A percentile compares a stretch with the other conserved stretches of the same genome.
Evolutionary conservation across 2,113 vertebrate genomes (phyloP).

Genomic region (Garra rufa): DNA sequence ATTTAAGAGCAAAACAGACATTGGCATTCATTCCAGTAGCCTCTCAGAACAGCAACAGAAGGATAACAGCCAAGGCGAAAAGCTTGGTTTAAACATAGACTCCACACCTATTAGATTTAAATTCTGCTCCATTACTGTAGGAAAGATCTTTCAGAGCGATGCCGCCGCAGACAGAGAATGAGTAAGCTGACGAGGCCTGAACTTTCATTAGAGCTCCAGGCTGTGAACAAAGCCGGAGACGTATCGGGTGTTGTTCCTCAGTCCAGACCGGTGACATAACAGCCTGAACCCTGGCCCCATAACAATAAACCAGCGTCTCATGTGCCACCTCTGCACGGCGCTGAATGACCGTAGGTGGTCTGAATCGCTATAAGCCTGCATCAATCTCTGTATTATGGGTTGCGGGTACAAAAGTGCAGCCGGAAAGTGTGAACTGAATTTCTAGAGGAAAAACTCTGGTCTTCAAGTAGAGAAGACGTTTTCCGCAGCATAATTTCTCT

Average conservation of each 20-base stretch:
- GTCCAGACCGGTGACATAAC: conserved; percentile 23
- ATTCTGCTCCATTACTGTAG: conserved; percentile 60
- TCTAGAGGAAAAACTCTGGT: not conserved
- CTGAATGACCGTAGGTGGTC: conserved; percentile 10
- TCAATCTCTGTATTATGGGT: conserved; percentile 5
- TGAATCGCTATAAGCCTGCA: conserved; percentile 7
- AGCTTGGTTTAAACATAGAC: conserved; percentile 52
- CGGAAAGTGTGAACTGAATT: not conserved
- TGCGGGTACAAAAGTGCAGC: not conserved
- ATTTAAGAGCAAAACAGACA: not conserved
- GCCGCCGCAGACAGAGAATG: conserved; percentile 56
- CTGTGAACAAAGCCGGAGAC: conserved; percentile 27
- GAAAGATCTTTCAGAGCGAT: conserved; percentile 56
- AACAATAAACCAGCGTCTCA: conserved; percentile 5
- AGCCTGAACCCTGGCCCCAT: conserved; percentile 30
- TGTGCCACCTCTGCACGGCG: not conserved
- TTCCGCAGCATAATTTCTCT: conserved; percentile 11
- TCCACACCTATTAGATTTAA: conserved; percentile 60
- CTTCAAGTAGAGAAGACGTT: not conserved
- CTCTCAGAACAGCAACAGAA: conserved; percentile 35
- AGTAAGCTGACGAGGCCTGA: conserved; percentile 49
- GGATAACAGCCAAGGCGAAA: conserved; percentile 36
- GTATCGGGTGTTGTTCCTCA: conserved; percentile 9
- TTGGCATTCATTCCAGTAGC: not conserved
- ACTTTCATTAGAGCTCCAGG: conserved; percentile 63